Evolutionary conservation across 2,797 vertebrate genomes (phyloP), one percentile per base, ranked within the genome.

Genomic region (Helostoma temminkii): DNA sequence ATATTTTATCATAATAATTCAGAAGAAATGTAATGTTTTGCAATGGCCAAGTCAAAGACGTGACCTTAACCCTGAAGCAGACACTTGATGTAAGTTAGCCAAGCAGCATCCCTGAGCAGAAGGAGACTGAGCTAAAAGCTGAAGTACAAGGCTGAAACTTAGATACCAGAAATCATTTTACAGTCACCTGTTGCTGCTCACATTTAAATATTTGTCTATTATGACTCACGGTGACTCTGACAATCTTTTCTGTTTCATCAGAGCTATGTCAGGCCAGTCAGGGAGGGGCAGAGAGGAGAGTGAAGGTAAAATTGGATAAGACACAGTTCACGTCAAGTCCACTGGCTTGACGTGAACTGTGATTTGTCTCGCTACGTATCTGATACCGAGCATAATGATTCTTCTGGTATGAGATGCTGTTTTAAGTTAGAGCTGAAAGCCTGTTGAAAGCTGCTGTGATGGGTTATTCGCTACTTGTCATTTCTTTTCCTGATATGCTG

Each of bases 371-470:
- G 3, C 16, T 30, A 45, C 5, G n/a, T 25, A 19, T 52, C 28
- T 66, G 46, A 53, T 34, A 41, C 52, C 7, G 9, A 43, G 42
- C 24, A 21, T 25, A 65, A 61, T 61, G 37, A 65, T 19, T 37
- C 63, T 6, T 16, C 42, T 63, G 63, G 36, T 71, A 64, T 47
- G 30, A 68, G 52, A 64, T 64, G 48, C 45, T 28, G 54, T 63
- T 67, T 64, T 62, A 66, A 56, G 66, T 66, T 22, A 7, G 22
- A 54, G 59, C 49, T 61, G 66, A 62, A 57, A 58, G 46, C 37
- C 25, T 26, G 36, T 54, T 57, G 56, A 59, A 65, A 65, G 25
- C 12, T 1, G 8, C 18, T 2, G 21, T 34, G 67, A 45, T 71
- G 54, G 26, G 60, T 76, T 65, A 65, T 72, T 73, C 56, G 53